Evolutionary conservation across 92 coral and sea anemone genomes (phyloP), one percentile per base, ranked within the genome.

Genomic region (Epizoanthus rinbou): DNA sequence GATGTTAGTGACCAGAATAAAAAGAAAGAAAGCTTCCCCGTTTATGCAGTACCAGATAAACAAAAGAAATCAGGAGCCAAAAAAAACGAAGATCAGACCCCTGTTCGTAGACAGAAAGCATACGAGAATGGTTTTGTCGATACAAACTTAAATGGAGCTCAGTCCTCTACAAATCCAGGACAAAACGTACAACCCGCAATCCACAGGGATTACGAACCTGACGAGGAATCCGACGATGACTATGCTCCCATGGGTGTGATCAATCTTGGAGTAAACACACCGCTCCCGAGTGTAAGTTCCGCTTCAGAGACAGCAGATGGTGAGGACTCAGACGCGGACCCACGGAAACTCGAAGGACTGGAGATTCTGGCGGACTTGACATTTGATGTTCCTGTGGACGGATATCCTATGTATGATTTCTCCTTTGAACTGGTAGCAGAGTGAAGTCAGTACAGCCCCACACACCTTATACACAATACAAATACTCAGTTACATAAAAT

Each of bases 361-460:
- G 82, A 76, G 58, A 10, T 60, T 19, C 56, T 41, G 8, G 71
- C 82, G 4, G 82, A 62, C 33, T 62, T 60, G 16, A 76, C 31
- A 24, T 22, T 62, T 22, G 58, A 60, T 22, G 31, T 76, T 13
- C 82, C 82, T n/a, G 6, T 57, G 7, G 45, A 16, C 14, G 82
- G 71, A 31, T 76, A 76, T 41, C 82, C 82, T 0, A 16, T 76
- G 58, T 76, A 60, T 50, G 82, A 76, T 35, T 76, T 76, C 82
- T 76, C 82, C 9, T 76, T 76, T 76, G 82, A 76, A n/a, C 82
- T 76, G 1, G 82, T 76, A 14, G 33, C 69, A 4, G 82, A 76
- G 15, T 76, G 82, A 76, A 60, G 8, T 3, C 53, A 47, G 5
- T 47, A 1, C 6, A 47, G 53, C 53, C 53, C 13, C 0, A 10